A percentile compares a stretch with the other conserved stretches of the same genome.
Evolutionary conservation across 2,888 invertebrate genomes (phyloP).

Genomic region (Philopedon plagiatum): DNA sequence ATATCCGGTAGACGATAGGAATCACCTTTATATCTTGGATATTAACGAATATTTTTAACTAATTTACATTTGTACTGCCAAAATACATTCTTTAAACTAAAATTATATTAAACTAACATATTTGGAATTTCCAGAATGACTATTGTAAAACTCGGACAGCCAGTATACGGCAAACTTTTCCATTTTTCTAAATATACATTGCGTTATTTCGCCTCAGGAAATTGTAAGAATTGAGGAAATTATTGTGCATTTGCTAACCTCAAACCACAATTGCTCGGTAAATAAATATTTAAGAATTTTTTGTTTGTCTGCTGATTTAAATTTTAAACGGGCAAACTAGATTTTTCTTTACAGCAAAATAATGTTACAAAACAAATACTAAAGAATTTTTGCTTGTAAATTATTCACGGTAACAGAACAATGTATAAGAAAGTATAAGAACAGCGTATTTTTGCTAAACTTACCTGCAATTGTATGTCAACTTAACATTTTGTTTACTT

Average conservation of each 20-base stretch:
- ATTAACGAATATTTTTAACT: no score
- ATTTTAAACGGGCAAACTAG: constrained; percentile 9
- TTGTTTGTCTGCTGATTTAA: constrained; percentile 12
- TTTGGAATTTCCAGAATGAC: neutral
- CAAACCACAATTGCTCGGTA: constrained; percentile 22
- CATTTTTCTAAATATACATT: constrained; percentile 12
- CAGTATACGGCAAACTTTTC: constrained; percentile 14
- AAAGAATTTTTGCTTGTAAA: neutral
- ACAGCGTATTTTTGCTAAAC: no score
- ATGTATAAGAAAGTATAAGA: no score
- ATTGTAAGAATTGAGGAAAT: constrained; percentile 18
- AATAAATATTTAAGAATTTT: constrained; percentile 20
- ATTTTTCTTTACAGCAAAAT: neutral
- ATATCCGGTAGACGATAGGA: no score
- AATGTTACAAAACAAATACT: neutral
- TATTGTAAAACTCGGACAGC: constrained; percentile 4
- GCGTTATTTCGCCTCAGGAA: constrained; percentile 24
- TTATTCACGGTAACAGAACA: no score
- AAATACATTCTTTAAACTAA: neutral
- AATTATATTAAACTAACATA: neutral
- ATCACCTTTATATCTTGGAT: no score
- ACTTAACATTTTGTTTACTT: no score
- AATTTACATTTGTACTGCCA: no score
- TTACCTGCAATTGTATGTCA: no score
- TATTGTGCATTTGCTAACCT: constrained; percentile 22